Evolutionary conservation across 2,888 invertebrate genomes (phyloP).

Genomic region (Bugulina stolonifera): DNA sequence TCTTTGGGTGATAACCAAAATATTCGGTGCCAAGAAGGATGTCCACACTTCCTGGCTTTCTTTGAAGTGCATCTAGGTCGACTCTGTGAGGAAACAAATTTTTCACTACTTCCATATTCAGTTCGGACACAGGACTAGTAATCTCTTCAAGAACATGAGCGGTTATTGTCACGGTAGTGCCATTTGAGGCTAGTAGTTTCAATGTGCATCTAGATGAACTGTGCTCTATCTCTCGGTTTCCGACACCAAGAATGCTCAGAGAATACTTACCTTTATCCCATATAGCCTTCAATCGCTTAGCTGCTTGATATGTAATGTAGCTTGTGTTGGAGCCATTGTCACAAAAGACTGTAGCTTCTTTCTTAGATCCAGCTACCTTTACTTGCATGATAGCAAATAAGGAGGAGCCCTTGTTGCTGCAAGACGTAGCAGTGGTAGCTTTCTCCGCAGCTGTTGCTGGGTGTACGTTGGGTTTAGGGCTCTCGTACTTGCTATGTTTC

Average conservation of each 20-base stretch:
- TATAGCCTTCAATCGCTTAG: neutral
- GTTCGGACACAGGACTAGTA: neutral
- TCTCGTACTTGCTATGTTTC: neutral
- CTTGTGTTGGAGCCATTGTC: neutral
- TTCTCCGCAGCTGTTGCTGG: neutral
- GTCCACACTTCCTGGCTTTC: too few species aligned
- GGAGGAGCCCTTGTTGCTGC: neutral
- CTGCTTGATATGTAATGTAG: neutral
- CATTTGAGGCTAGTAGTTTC: neutral
- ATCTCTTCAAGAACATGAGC: neutral
- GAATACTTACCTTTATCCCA: neutral
- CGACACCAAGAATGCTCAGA: neutral
- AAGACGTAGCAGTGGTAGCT: neutral
- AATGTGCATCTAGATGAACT: neutral
- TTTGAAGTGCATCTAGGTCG: neutral
- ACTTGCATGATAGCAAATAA: slow-evolving; percentile 1
- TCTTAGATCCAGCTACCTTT: neutral
- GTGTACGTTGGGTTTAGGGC: neutral
- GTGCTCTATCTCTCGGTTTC: neutral
- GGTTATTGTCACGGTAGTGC: neutral
- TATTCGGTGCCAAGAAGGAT: too few species aligned
- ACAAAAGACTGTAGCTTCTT: neutral
- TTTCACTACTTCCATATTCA: neutral
- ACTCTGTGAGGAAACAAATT: neutral
- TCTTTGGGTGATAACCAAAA: too few species aligned